phyloP scores from a whole-genome alignment of 2,888 invertebrate species.

The Pseudeuparius sepicola region DNA sequence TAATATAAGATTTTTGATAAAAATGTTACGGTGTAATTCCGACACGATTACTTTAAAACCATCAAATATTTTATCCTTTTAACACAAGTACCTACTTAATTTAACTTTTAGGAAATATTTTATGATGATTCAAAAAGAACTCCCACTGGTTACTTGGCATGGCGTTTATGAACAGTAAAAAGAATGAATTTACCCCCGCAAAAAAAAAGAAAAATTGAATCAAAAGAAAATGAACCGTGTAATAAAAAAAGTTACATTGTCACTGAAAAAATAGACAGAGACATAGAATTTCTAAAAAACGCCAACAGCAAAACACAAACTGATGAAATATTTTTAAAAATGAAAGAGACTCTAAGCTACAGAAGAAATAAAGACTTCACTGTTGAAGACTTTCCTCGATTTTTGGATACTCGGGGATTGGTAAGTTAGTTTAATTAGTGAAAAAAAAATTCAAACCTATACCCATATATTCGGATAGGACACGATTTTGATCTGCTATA shows the following conservation, averaged over 20 bases:
- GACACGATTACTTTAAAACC: no score
- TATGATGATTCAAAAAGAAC: background rate
- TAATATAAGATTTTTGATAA: no score
- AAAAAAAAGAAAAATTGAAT: background rate
- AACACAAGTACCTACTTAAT: background rate
- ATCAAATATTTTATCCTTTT: background rate
- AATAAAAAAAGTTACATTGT: background rate
- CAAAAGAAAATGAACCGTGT: background rate
- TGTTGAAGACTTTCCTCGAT: slow-evolving; percentile 1
- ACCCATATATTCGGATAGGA: slow-evolving; percentile 1
- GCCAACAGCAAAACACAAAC: slow-evolving; percentile 1
- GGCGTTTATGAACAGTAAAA: background rate
- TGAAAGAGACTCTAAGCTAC: background rate
- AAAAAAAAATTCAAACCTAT: no score
- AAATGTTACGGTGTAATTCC: no score
- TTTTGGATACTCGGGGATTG: slow-evolving; percentile 1
- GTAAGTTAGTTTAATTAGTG: no score
- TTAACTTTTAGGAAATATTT: background rate
- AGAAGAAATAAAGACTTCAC: background rate
- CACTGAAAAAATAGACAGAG: background rate
- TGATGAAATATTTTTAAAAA: slow-evolving; percentile 3
- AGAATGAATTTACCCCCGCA: background rate
- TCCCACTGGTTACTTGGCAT: background rate
- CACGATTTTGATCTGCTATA: background rate
- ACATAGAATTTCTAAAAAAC: slow-evolving; percentile 1